Evolutionary conservation across 2,113 vertebrate genomes (phyloP).

Genomic region (Takifugu bimaculatus): DNA sequence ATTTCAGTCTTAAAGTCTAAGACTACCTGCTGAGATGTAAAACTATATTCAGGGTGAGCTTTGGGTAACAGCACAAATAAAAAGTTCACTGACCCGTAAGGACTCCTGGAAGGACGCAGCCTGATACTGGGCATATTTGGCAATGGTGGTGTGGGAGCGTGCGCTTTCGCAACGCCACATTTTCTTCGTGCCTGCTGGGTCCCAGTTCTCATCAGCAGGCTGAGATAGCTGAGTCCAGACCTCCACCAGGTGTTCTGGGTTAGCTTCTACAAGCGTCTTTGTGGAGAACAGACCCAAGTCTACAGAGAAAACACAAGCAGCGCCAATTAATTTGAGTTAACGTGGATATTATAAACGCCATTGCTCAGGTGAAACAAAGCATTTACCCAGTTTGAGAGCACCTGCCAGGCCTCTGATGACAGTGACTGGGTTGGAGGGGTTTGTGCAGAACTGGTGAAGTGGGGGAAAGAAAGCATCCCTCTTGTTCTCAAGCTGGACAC

Average conservation of each 20-base stretch:
- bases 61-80: not conserved
- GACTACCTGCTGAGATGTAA: too few species aligned
- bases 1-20: too few species aligned
- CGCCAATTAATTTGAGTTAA: not conserved
- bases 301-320: conserved; percentile 41
- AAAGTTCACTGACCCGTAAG: conserved; percentile 80
- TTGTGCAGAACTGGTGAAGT: conserved; percentile 99
- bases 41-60: not conserved
- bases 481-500: conserved; percentile 94
- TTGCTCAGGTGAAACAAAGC: not conserved
- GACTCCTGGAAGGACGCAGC: conserved; percentile 98
- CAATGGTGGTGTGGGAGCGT: conserved; percentile 93
- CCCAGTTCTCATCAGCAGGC: conserved; percentile 98
- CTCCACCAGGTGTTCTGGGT: conserved; percentile 97
- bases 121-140: conserved; percentile 99
- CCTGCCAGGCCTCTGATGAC: conserved; percentile 99
- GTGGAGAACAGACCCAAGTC: conserved; percentile 98
- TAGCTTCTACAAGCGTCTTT: conserved; percentile 97
- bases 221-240: conserved; percentile 95
- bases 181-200: conserved; percentile 89
- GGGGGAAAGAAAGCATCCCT: conserved; percentile 98
- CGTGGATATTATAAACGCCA: not conserved
- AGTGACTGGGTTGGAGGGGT: conserved; percentile 97
- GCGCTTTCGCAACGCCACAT: conserved; percentile 98
- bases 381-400: conserved; percentile 87